phyloP scores from a whole-genome alignment of 2,888 invertebrate species.

The Dynastes hyllus region DNA sequence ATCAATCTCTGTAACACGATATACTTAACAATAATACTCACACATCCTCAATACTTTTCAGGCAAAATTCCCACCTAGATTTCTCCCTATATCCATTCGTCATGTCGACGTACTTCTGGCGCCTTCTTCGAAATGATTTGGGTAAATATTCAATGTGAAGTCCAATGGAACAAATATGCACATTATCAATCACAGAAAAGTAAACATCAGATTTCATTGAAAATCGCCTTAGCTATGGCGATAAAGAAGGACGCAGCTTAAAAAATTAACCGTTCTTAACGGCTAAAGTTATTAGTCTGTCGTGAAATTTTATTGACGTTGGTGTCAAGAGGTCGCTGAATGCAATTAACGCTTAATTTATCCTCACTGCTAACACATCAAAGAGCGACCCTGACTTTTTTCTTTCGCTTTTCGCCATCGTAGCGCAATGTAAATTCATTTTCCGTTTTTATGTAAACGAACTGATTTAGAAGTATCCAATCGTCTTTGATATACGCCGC shows the following conservation, averaged over 20 bases:
- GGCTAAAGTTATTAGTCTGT: constrained; percentile 39
- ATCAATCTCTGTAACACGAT: no score
- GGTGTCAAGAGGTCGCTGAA: constrained; percentile 31
- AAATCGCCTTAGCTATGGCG: not conserved
- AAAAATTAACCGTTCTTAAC: constrained; percentile 16
- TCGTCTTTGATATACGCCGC: no score
- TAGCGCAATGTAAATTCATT: constrained; percentile 21
- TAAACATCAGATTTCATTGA: constrained; percentile 4
- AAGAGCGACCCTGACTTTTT: not conserved
- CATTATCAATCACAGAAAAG: no score
- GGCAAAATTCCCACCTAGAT: constrained; percentile 55
- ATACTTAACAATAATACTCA: constrained; percentile 41
- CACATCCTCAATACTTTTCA: constrained; percentile 52
- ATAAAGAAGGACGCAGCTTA: not conserved
- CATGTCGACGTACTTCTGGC: constrained; percentile 58
- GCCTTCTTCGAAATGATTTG: constrained; percentile 59
- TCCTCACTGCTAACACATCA: constrained; percentile 21
- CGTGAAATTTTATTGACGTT: constrained; percentile 31
- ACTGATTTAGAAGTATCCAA: no score
- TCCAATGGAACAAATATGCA: no score
- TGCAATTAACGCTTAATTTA: constrained; percentile 39
- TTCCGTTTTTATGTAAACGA: constrained; percentile 32
- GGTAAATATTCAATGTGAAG: constrained; percentile 64
- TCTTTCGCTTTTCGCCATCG: not conserved
- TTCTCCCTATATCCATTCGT: constrained; percentile 39